Conservation (phyloP, 2,113 vertebrate genomes). For the Phainopepla nitens region DNA sequence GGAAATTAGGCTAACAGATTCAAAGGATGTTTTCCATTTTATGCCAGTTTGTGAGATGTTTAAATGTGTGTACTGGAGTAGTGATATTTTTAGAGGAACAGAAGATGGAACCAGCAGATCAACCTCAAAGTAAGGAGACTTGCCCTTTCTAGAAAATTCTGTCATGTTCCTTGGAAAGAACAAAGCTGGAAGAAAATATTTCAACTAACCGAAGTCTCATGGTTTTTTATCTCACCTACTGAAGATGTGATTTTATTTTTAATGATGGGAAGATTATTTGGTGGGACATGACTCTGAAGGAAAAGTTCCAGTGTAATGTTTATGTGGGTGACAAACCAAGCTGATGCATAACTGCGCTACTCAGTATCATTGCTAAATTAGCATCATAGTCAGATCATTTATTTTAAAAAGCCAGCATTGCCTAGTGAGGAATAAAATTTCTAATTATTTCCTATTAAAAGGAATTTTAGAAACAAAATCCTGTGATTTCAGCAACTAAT, state of each 20-base stretch:
- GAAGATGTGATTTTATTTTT: not conserved
- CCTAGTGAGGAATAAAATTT: not conserved
- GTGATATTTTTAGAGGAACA: not conserved
- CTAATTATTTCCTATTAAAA: not conserved
- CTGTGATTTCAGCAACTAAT: not conserved
- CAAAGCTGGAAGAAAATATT: not conserved
- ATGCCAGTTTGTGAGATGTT: not conserved
- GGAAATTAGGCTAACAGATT: not conserved
- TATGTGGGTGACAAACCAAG: not conserved
- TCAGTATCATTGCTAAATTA: not conserved
- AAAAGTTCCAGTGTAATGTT: not conserved
- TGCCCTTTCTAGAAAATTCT: not conserved
- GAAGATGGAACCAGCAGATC: not conserved
- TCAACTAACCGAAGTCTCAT: not conserved
- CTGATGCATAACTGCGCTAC: not conserved
- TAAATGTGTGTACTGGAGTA: not conserved
- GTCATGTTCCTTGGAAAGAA: not conserved
- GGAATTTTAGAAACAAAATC: not conserved
- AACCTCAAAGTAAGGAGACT: not conserved
- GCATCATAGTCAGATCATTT: not conserved
- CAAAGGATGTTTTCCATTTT: not conserved
- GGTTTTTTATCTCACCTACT: not conserved
- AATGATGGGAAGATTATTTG: not conserved
- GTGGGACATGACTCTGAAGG: not conserved
- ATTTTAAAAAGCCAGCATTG: fast-evolving